Percentiles rank a stretch among this genome's conserved stretches.
phyloP scores from a whole-genome alignment of 2,113 vertebrate genomes.

The Eulemur macaco region DNA sequence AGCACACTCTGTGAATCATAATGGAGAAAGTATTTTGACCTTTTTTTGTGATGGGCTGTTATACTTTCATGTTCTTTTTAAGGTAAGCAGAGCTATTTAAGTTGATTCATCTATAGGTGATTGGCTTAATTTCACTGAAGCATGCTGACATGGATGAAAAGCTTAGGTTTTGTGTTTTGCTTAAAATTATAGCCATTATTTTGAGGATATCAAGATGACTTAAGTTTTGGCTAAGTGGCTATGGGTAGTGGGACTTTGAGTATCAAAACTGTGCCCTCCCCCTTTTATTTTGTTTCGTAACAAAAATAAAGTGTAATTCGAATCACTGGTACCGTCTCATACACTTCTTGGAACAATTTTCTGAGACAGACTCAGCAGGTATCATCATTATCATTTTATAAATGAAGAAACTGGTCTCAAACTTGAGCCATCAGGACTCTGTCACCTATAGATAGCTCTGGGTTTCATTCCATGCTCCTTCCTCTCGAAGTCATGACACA shows the following conservation, averaged over 20 bases:
- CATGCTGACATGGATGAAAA: background rate
- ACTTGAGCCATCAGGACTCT: background rate
- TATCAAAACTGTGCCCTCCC: background rate
- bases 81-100: background rate
- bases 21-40: background rate
- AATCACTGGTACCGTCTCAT: background rate
- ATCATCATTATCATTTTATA: background rate
- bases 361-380: background rate
- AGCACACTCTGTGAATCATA: background rate
- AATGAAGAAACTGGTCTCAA: background rate
- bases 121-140: background rate
- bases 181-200: background rate
- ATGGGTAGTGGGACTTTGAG: background rate
- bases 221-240: background rate
- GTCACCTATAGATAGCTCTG: background rate
- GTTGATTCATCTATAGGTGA: background rate
- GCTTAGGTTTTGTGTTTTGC: background rate
- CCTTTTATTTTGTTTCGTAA: background rate
- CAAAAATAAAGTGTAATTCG: background rate
- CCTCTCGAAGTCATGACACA: too few relatives aligned
- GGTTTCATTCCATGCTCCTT: background rate
- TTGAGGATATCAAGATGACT: background rate
- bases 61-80: background rate
- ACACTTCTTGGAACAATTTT: background rate
- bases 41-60: background rate